Percentiles rank a stretch among this genome's conserved stretches.
Evolutionary conservation across 2,113 vertebrate species (phyloP).

Genomic region (Tympanuchus pallidicinctus): DNA sequence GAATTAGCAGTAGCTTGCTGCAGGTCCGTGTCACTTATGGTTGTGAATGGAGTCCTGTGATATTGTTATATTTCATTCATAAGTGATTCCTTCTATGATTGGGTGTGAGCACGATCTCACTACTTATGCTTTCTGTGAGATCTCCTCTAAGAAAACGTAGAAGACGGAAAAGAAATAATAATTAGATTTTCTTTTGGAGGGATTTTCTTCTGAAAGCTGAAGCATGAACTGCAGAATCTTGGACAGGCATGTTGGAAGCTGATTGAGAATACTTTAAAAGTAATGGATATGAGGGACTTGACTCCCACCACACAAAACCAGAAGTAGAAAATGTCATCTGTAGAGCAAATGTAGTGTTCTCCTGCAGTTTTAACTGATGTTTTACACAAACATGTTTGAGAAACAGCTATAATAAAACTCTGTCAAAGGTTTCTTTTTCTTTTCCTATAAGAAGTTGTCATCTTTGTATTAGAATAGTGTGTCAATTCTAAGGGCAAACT

Average conservation of each 20-base stretch:
- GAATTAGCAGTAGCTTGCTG: background rate
- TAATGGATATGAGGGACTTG: background rate
- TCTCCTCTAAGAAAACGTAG: background rate
- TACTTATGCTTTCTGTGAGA: background rate
- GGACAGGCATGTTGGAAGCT: background rate
- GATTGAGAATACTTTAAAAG: background rate
- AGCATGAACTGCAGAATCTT: background rate
- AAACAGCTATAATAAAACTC: background rate
- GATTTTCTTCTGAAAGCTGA: background rate
- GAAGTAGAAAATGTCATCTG: background rate
- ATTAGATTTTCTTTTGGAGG: background rate
- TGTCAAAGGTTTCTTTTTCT: background rate
- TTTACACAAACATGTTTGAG: background rate
- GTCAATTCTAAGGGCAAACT: background rate
- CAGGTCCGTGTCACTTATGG: background rate
- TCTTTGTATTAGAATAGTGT: background rate
- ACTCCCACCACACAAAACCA: background rate
- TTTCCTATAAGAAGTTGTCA: background rate
- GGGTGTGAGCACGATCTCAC: background rate
- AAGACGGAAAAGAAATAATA: background rate
- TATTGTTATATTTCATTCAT: background rate
- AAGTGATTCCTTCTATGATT: background rate
- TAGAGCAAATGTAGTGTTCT: background rate
- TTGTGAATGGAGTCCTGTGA: background rate
- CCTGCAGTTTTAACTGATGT: background rate